These are phyloP conservation scores for Dendroctonus valens DNA, from an alignment of 1,140 invertebrate species.

Conservation along the genomic window DNA sequence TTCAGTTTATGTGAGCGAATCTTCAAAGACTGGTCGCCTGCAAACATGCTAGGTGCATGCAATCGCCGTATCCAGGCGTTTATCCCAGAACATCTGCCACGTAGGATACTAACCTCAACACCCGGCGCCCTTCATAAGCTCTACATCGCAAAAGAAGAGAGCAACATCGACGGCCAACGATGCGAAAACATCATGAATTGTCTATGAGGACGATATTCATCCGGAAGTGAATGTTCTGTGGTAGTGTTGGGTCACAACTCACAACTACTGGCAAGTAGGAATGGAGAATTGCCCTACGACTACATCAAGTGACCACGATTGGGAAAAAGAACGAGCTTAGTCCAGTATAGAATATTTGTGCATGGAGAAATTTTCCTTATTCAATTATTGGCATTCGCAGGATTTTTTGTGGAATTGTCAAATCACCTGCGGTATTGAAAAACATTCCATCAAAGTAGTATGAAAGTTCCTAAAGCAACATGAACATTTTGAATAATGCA, in stretches of 20 bases:
- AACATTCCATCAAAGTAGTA: neutral
- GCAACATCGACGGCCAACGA: constrained; percentile 89
- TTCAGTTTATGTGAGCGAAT: constrained; percentile 88
- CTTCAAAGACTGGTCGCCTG: constrained; percentile 78
- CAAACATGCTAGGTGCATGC: constrained; percentile 92
- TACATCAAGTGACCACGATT: constrained; percentile 89
- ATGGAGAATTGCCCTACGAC: constrained; percentile 85
- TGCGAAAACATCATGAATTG: constrained; percentile 95
- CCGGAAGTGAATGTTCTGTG: constrained; percentile 51
- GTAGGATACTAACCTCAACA: constrained; percentile 86
- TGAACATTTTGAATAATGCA: neutral
- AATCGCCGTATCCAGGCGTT: constrained; percentile 87
- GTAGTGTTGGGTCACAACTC: neutral
- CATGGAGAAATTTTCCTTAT: constrained; percentile 90
- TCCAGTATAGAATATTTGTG: constrained; percentile 87
- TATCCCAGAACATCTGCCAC: constrained; percentile 87
- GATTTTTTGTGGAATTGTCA: constrained; percentile 89
- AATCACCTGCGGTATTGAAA: constrained; percentile 70
- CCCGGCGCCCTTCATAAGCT: constrained; percentile 82
- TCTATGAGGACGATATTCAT: constrained; percentile 84
- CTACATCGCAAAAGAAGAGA: constrained; percentile 90
- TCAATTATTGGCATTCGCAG: constrained; percentile 87
- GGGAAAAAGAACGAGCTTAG: constrained; percentile 82
- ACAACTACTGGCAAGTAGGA: constrained; percentile 51
- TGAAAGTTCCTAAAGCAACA: constrained; percentile 10